phyloP scores from a whole-genome alignment of 1,140 invertebrate genomes.

The Drosophila serrata region DNA sequence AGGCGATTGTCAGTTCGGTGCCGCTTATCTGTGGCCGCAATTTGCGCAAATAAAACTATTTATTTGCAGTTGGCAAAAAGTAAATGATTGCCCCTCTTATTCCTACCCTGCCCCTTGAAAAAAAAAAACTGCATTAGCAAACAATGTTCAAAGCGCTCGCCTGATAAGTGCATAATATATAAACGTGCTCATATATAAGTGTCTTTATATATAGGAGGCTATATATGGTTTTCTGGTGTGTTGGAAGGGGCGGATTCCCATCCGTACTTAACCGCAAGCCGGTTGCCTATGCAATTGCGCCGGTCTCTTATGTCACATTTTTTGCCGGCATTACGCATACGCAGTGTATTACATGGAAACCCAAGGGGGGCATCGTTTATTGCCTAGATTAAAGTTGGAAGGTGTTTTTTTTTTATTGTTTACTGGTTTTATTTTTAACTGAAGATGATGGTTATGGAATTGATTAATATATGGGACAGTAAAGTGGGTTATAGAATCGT shows the following conservation, averaged over 20 bases:
- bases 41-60: slow-evolving; percentile 82
- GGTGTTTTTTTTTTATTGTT: slow-evolving; percentile 23
- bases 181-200: slow-evolving; percentile 8
- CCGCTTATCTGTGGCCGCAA: slow-evolving; percentile 71
- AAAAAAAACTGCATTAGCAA: slow-evolving; percentile 62
- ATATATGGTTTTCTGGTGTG: slow-evolving; percentile 16
- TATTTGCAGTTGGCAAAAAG: slow-evolving; percentile 53
- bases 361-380: slow-evolving; percentile 20
- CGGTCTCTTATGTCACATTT: slow-evolving; percentile 31
- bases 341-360: slow-evolving; percentile 36
- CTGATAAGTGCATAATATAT: slow-evolving; percentile 53
- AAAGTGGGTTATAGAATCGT: slow-evolving; percentile 7
- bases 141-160: slow-evolving; percentile 66
- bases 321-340: slow-evolving; percentile 67
- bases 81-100: slow-evolving; percentile 25
- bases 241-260: slow-evolving; percentile 12
- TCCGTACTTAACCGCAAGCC: slow-evolving; percentile 39
- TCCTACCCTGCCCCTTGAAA: background rate
- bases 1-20: slow-evolving; percentile 40
- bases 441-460: slow-evolving; percentile 11
- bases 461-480: background rate
- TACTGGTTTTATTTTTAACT: slow-evolving; percentile 7
- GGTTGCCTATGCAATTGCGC: slow-evolving; percentile 35
- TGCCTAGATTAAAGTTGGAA: slow-evolving; percentile 29
- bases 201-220: background rate